Conservation (phyloP, 2,797 vertebrate species). For the Hypotaenidia okinawae region DNA sequence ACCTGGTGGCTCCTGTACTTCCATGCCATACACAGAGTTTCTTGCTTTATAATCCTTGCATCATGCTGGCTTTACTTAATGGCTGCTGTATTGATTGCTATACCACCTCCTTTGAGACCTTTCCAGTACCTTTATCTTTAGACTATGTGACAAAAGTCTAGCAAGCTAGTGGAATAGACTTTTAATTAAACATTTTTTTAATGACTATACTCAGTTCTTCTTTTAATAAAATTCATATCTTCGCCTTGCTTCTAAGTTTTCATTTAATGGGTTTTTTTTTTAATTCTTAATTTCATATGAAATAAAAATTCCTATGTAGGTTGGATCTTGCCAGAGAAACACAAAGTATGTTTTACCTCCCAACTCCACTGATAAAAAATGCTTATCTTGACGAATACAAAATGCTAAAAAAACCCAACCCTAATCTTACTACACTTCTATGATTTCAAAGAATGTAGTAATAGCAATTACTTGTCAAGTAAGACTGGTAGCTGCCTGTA, state of each 20-base stretch:
- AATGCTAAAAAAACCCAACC: background rate
- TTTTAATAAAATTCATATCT: constrained; percentile 5
- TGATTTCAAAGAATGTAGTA: background rate
- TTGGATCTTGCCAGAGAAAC: background rate
- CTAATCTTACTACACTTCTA: background rate
- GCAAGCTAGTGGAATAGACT: background rate
- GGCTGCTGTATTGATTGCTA: background rate
- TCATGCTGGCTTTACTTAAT: background rate
- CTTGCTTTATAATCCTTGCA: background rate
- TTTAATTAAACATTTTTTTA: constrained; percentile 9
- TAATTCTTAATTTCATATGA: background rate
- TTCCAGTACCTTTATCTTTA: background rate
- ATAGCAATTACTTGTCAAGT: background rate
- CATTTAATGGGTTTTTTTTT: too few species aligned
- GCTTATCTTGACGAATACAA: background rate
- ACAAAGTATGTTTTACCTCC: background rate
- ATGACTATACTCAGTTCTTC: constrained; percentile 5
- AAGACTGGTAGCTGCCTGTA: background rate
- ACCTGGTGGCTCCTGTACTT: background rate
- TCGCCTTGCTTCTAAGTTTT: background rate
- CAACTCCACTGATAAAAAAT: constrained; percentile 34
- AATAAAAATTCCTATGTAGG: background rate
- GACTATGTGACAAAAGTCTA: background rate
- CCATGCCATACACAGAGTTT: background rate
- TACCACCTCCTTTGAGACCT: background rate